These are phyloP conservation scores for Tenthredo notha DNA, from an alignment of 2,888 invertebrate species.

Conservation along the genomic window DNA sequence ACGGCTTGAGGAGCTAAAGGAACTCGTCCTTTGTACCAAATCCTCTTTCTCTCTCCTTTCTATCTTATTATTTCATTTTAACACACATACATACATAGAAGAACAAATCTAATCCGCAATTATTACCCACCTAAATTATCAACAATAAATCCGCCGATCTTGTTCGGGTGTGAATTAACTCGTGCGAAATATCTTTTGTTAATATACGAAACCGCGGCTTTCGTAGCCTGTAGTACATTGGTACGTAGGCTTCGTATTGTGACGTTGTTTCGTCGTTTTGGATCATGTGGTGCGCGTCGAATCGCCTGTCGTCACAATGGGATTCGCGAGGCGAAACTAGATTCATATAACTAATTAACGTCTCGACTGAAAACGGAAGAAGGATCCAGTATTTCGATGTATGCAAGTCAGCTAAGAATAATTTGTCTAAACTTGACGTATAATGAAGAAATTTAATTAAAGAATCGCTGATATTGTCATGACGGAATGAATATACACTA, in stretches of 20 bases:
- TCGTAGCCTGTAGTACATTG: background rate
- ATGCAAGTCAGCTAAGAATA: background rate
- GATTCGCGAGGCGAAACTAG: constrained; percentile 1
- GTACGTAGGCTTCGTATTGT: background rate
- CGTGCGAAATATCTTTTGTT: constrained; percentile 17
- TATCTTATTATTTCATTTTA: background rate
- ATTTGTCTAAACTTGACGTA: background rate
- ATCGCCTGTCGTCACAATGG: background rate
- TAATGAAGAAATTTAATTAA: background rate
- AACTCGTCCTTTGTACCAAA: background rate
- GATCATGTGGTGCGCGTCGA: constrained; percentile 14
- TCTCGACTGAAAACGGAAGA: background rate
- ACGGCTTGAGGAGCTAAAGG: constrained; percentile 30
- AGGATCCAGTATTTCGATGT: background rate
- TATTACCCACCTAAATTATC: background rate
- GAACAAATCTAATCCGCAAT: background rate
- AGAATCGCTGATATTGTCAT: background rate
- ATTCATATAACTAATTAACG: background rate
- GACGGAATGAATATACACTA: background rate
- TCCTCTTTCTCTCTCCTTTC: background rate
- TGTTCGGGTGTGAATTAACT: constrained; percentile 4
- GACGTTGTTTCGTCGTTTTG: background rate
- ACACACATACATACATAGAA: background rate
- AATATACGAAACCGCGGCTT: background rate
- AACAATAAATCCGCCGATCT: background rate